Conservation (phyloP, 2,888 invertebrate species). For the Drosophila prolongata region DNA sequence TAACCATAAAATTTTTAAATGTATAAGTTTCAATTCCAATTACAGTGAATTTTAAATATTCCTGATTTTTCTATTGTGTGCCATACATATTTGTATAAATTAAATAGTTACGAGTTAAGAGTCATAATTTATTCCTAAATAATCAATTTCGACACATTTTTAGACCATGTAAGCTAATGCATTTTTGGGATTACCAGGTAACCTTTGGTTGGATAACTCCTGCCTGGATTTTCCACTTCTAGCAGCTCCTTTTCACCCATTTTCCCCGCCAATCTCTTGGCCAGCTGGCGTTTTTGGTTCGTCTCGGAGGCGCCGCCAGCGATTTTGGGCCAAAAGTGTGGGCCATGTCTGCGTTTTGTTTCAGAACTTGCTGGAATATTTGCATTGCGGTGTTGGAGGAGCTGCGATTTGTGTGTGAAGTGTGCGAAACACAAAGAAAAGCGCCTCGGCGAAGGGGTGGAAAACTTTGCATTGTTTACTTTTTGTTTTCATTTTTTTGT, state of each 20-base stretch:
- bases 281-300: slow-evolving; percentile 20
- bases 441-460: slow-evolving; percentile 17
- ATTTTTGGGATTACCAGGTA: slow-evolving; percentile 3
- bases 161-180: too few species aligned
- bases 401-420: slow-evolving; percentile 65
- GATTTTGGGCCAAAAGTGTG: slow-evolving; percentile 10
- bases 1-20: too few species aligned
- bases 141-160: too few species aligned
- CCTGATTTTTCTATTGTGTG: too few species aligned
- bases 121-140: too few species aligned
- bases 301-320: slow-evolving; percentile 10
- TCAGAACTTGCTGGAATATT: slow-evolving; percentile 65
- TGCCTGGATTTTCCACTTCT: neutral
- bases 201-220: neutral
- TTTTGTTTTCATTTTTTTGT: slow-evolving; percentile 65
- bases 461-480: slow-evolving; percentile 70
- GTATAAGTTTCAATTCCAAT: too few species aligned
- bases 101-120: too few species aligned
- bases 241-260: neutral
- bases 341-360: slow-evolving; percentile 29
- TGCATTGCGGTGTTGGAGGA: slow-evolving; percentile 70
- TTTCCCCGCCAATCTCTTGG: slow-evolving; percentile 7
- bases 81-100: too few species aligned
- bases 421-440: slow-evolving; percentile 43
- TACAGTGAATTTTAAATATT: too few species aligned